These are phyloP conservation scores for Siderastrea radians DNA, from an alignment of 92 coral and sea anemone genomes.

Conservation along the genomic window DNA sequence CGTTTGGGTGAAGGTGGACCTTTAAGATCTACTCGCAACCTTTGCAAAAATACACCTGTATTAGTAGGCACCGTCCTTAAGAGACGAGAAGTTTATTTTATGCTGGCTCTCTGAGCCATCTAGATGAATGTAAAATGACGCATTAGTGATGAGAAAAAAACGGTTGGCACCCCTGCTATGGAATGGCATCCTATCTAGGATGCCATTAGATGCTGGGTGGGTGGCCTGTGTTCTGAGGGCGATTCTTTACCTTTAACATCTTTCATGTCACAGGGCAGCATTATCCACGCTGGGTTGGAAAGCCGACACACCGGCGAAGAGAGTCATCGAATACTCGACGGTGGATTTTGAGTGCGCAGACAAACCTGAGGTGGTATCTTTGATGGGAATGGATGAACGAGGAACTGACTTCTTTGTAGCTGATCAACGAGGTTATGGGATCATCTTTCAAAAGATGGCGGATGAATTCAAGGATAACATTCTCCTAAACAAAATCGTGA, in stretches of 20 bases:
- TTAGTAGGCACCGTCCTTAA: too few relatives aligned
- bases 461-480: constrained; percentile 58
- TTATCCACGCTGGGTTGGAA: constrained; percentile 66
- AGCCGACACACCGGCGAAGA: constrained; percentile 61
- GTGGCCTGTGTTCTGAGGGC: neutral
- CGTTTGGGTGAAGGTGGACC: too few relatives aligned
- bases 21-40: too few relatives aligned
- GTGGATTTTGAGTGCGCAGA: constrained; percentile 77
- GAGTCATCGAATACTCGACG: constrained; percentile 61
- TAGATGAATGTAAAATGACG: too few relatives aligned
- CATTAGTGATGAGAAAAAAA: too few relatives aligned
- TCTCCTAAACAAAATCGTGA: constrained; percentile 54
- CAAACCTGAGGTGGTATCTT: constrained; percentile 62
- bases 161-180: too few relatives aligned
- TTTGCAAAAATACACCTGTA: too few relatives aligned
- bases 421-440: constrained; percentile 69
- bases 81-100: too few relatives aligned
- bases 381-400: constrained; percentile 29
- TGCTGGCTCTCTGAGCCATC: too few relatives aligned
- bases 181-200: too few relatives aligned
- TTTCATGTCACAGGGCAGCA: constrained; percentile 23
- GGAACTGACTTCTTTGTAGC: constrained; percentile 67
- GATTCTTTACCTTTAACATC: neutral
- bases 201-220: too few relatives aligned
- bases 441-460: constrained; percentile 55